Conservation (phyloP, 2,797 vertebrate genomes). For the Eulemur albifrons region DNA sequence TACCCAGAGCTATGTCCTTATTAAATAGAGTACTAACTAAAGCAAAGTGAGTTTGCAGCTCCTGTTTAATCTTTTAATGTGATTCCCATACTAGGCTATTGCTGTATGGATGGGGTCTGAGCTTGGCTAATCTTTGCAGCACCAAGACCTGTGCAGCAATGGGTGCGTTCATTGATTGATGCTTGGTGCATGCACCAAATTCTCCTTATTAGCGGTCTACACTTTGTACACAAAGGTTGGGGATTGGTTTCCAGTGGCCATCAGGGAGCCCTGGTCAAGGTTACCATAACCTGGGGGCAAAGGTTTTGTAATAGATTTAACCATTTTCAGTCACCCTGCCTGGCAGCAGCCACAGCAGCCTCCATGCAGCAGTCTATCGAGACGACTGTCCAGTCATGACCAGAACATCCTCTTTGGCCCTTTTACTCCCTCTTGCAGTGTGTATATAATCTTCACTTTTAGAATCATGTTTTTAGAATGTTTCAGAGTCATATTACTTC, state of each 20-base stretch:
- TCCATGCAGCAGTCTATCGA: neutral
- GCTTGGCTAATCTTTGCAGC: neutral
- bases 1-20: neutral
- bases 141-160: neutral
- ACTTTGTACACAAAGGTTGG: neutral
- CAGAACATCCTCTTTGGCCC: neutral
- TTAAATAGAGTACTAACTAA: neutral
- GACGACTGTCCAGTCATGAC: neutral
- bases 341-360: neutral
- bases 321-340: neutral
- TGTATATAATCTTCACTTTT: neutral
- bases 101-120: neutral
- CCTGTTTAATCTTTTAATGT: neutral
- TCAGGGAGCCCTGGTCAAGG: neutral
- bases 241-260: neutral
- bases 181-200: neutral
- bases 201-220: neutral
- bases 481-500: neutral
- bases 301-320: neutral
- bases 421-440: neutral
- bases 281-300: neutral
- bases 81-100: neutral
- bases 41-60: neutral
- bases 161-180: neutral
- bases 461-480: neutral